These are phyloP conservation scores for Sarcophilus harrisii DNA, from an alignment of 2,797 vertebrate genomes.

Conservation along the genomic window DNA sequence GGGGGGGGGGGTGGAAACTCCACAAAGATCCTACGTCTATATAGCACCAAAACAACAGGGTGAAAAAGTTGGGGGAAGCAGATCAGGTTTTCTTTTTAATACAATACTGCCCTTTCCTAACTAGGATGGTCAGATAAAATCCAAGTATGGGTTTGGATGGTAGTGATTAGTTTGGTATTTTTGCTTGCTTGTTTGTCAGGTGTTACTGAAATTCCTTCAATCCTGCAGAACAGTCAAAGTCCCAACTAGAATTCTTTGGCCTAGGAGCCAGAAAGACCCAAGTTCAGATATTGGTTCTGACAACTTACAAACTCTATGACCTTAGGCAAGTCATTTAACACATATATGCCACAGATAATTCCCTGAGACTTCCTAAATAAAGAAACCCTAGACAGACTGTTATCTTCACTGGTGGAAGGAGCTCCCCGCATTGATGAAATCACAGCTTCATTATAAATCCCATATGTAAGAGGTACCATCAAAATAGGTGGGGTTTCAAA, in stretches of 20 bases:
- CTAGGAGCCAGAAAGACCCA: not conserved
- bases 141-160: not conserved
- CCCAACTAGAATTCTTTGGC: not conserved
- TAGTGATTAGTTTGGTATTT: not conserved
- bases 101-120: not conserved
- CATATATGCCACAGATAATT: not conserved
- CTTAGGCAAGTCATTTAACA: not conserved
- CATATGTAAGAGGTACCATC: not conserved
- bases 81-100: not conserved
- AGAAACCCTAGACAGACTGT: not conserved
- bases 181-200: too few species aligned
- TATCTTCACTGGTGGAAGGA: not conserved
- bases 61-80: not conserved
- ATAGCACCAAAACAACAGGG: not conserved
- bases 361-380: not conserved
- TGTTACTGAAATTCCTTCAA: too few species aligned
- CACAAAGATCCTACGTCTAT: not conserved
- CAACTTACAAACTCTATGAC: not conserved
- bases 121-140: not conserved
- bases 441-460: not conserved
- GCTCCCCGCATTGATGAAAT: not conserved
- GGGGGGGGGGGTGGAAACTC: not conserved
- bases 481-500: not conserved
- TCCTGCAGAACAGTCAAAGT: not conserved
- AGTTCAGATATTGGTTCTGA: not conserved